phyloP scores from a whole-genome alignment of 2,113 vertebrate genomes.

The Siphamia tubifer region DNA sequence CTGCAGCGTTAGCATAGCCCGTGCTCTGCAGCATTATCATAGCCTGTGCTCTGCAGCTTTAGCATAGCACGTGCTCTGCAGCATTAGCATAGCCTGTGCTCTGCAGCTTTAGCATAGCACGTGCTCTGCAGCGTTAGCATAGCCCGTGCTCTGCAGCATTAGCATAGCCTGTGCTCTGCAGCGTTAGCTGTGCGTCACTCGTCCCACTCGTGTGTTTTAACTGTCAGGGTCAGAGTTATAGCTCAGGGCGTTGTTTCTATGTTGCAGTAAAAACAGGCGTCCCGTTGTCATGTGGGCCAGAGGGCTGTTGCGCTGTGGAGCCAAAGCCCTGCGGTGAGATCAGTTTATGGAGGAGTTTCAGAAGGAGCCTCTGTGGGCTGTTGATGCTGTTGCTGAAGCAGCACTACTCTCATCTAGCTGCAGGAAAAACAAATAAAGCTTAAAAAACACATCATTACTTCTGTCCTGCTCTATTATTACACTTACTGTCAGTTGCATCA shows the following conservation, averaged over 20 bases:
- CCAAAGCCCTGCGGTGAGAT: conserved; percentile 65
- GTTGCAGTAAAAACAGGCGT: conserved; percentile 63
- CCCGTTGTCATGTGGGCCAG: conserved; percentile 68
- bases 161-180: too few species aligned
- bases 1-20: too few species aligned
- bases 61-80: too few species aligned
- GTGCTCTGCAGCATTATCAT: too few species aligned
- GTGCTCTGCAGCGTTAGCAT: too few species aligned
- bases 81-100: too few species aligned
- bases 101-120: too few species aligned
- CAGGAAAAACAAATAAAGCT: conserved; percentile 61
- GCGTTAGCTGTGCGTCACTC: too few species aligned
- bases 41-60: too few species aligned
- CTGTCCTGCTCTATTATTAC: conserved; percentile 24
- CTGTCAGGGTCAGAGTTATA: too few species aligned
- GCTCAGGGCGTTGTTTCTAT: conserved; percentile 63
- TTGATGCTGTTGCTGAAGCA: conserved; percentile 58
- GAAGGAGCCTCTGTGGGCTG: conserved; percentile 53
- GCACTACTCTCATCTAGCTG: conserved; percentile 56
- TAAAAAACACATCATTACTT: conserved; percentile 32
- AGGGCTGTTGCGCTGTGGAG: conserved; percentile 60
- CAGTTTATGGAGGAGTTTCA: conserved; percentile 69
- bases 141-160: too few species aligned
- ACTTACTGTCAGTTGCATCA: conserved; percentile 64
- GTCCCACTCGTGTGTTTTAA: too few species aligned